A percentile compares a stretch with the other conserved stretches of the same genome.
Conservation (phyloP, 2,888 invertebrate genomes). For the Scelioninae gen. 1 region DNA sequence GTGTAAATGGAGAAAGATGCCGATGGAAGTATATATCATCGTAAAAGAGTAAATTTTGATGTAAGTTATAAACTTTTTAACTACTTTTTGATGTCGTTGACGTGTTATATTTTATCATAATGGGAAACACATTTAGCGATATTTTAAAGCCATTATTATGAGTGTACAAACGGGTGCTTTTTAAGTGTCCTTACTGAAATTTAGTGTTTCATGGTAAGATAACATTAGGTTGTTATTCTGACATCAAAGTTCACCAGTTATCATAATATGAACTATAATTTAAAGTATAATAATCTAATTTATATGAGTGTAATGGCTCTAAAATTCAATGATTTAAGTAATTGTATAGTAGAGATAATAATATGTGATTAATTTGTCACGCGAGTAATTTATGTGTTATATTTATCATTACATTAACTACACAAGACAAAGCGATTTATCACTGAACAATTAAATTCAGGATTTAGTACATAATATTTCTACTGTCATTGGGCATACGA, state of each 20-base stretch:
- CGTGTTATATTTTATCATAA: neutral
- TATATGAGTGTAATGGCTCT: no score
- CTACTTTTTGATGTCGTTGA: neutral
- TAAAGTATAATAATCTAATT: no score
- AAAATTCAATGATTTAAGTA: no score
- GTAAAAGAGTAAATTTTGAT: constrained; percentile 1
- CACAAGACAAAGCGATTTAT: constrained; percentile 4
- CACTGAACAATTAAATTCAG: constrained; percentile 9
- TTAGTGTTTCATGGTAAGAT: neutral
- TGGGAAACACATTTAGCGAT: neutral
- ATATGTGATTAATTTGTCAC: neutral
- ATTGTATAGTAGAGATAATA: no score
- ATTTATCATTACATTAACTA: neutral
- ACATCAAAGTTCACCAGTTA: neutral
- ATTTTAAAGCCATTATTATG: neutral
- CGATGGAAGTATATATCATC: constrained; percentile 1
- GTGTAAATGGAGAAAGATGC: neutral
- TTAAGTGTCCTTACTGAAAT: neutral
- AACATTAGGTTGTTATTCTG: neutral
- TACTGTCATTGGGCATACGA: constrained; percentile 7
- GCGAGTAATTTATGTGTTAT: neutral
- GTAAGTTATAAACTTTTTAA: constrained; percentile 11
- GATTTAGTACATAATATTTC: constrained; percentile 13
- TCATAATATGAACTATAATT: no score
- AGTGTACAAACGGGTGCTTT: neutral